Conservation (phyloP, 2,888 invertebrate genomes). For the Lasioglossum malachurum region DNA sequence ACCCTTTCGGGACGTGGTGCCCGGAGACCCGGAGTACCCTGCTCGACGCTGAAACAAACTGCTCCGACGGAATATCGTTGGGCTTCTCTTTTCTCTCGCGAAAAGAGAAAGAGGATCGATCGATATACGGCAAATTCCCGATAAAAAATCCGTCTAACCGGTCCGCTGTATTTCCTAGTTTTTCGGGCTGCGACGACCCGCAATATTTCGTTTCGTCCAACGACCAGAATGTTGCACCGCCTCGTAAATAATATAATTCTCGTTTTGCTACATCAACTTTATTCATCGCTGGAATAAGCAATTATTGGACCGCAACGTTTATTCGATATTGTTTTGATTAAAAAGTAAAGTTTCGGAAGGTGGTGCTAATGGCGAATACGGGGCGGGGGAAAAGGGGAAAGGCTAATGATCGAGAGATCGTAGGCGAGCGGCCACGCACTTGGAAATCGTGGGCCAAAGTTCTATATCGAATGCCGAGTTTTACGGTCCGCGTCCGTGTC, state of each 20-base stretch:
- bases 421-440: slow-evolving; percentile 56
- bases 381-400: slow-evolving; percentile 9
- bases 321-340: not conserved
- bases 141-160: not conserved
- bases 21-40: not conserved
- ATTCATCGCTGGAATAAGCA: not conserved
- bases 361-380: slow-evolving; percentile 43
- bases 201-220: not conserved
- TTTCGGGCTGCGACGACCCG: not conserved
- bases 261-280: not conserved
- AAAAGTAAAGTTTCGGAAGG: not conserved
- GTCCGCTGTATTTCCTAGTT: not conserved
- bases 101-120: not conserved
- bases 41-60: slow-evolving; percentile 14
- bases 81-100: not conserved
- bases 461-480: slow-evolving; percentile 69
- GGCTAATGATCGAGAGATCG: slow-evolving; percentile 58
- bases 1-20: slow-evolving; percentile 13
- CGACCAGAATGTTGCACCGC: not conserved
- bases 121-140: not conserved
- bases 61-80: slow-evolving; percentile 7
- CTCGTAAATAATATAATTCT: not conserved
- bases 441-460: slow-evolving; percentile 73
- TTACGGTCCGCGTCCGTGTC: slow-evolving; percentile 75
- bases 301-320: not conserved